Conservation (phyloP, 2,888 invertebrate species). For the Crossocerus cetratus region DNA sequence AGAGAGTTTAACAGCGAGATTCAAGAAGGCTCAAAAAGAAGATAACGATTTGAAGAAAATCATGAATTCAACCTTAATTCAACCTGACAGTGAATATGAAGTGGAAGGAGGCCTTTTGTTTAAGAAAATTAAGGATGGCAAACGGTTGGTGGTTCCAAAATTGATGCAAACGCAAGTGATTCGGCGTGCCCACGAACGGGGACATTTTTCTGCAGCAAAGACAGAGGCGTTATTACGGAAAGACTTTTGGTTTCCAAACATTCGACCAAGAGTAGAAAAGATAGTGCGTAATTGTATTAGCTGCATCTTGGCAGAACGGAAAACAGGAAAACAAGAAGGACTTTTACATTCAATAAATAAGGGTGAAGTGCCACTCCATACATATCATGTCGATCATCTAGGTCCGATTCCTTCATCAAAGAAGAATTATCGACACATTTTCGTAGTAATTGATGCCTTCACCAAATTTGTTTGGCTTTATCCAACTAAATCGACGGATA, state of each 20-base stretch:
- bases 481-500: background rate
- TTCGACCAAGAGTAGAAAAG: conserved; percentile 1
- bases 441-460: too few species aligned
- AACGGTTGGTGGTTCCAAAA: conserved; percentile 2
- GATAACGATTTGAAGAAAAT: too few species aligned
- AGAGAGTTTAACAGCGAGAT: background rate
- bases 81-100: background rate
- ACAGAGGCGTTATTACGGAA: background rate
- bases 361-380: conserved; percentile 1
- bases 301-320: conserved; percentile 7
- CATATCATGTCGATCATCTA: background rate
- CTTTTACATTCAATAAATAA: conserved; percentile 1
- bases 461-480: conserved; percentile 2
- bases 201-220: conserved; percentile 9
- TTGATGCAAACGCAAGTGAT: conserved; percentile 8
- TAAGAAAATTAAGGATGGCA: background rate
- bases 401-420: too few species aligned
- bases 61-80: too few species aligned
- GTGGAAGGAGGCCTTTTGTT: conserved; percentile 5
- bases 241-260: conserved; percentile 6
- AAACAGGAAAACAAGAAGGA: conserved; percentile 10
- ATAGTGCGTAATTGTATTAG: background rate
- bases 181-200: conserved; percentile 5
- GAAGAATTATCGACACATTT: too few species aligned
- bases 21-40: background rate